Base-by-base conservation (phyloP, 2,113 vertebrate genomes). In the Glaucidium brasilianum region DNA sequence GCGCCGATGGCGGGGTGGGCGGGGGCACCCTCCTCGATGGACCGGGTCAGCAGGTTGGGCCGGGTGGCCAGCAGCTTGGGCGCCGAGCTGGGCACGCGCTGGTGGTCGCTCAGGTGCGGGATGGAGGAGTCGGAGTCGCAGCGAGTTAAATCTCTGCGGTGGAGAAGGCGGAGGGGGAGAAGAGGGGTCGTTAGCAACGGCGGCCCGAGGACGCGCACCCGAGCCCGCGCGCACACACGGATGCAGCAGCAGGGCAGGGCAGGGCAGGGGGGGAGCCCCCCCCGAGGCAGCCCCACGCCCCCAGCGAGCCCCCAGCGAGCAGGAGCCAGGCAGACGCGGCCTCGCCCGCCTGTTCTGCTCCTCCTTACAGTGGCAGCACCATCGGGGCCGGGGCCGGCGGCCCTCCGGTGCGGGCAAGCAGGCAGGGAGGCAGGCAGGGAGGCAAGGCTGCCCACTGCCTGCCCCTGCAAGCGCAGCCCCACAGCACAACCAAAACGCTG, bases 91-190 rank as follows among this genome's bases (percentile, higher is more conserved):
- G 98, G 96, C 1, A 98, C 45, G 3, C 99, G 99, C 64, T 93
- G 98, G 20, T 95, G 97, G 73, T 99, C 99, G 83, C 98, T 98
- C 93, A 97, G 98, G 97, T 99, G 99, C 29, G 98, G 99, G 95
- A 99, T 98, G 96, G 99, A 99, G 71, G 99, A 99, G 93, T 99
- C 99, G 1, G 99, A 99, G 96, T 99, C 99, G 11, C 99, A 99
- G 97, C 98, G 99, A 91, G 99, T 99, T 85, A 99, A 96, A 95
- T 99, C 99, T 98, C 99, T 99, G 96, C n/a, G 95, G 85, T 52
- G 96, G 67, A 88, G 21, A 72, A 17, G n/a, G 34, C 6, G 18
- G 21, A 35, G 25, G 20, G 39, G 21, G 11, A 32, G 18, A 43
- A 47, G 45, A 76, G 5, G 1, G 8, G 2, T 0, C 0, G 29